Percentiles rank a stretch among this genome's conserved stretches.
These are phyloP conservation scores for Ceratina calcarata DNA, from an alignment of 1,140 invertebrate genomes.

Conservation along the genomic window DNA sequence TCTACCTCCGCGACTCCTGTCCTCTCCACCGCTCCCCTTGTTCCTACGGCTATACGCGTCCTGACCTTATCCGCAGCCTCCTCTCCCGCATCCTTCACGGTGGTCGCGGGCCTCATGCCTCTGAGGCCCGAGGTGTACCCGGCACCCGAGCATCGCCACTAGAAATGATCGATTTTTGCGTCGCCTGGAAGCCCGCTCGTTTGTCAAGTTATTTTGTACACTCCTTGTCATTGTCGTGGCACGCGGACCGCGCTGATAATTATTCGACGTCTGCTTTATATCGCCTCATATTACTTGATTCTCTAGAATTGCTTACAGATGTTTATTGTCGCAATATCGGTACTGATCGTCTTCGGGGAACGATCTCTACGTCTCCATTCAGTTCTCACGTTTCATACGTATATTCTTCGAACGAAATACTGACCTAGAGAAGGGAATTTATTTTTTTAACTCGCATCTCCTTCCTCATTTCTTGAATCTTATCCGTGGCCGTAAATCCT, in stretches of 20 bases:
- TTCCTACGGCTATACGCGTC: slow-evolving; percentile 27
- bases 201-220: slow-evolving; percentile 31
- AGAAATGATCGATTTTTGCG: slow-evolving; percentile 43
- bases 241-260: neutral
- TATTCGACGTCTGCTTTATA: neutral
- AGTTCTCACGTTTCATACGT: no score
- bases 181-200: slow-evolving; percentile 5
- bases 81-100: slow-evolving; percentile 65
- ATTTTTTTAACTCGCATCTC: neutral
- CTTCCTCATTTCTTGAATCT: slow-evolving; percentile 23
- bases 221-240: neutral
- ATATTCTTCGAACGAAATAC: no score
- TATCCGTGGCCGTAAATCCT: slow-evolving; percentile 42
- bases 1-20: slow-evolving; percentile 67
- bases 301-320: no score
- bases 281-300: neutral
- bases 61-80: slow-evolving; percentile 59
- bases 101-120: slow-evolving; percentile 60
- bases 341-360: no score
- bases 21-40: slow-evolving; percentile 38
- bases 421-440: neutral
- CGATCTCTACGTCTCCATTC: no score
- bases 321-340: no score
- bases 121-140: neutral
- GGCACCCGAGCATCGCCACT: slow-evolving; percentile 9